phyloP scores from a whole-genome alignment of 64 coral and sea anemone species.

The Pocillopora damicornis region DNA sequence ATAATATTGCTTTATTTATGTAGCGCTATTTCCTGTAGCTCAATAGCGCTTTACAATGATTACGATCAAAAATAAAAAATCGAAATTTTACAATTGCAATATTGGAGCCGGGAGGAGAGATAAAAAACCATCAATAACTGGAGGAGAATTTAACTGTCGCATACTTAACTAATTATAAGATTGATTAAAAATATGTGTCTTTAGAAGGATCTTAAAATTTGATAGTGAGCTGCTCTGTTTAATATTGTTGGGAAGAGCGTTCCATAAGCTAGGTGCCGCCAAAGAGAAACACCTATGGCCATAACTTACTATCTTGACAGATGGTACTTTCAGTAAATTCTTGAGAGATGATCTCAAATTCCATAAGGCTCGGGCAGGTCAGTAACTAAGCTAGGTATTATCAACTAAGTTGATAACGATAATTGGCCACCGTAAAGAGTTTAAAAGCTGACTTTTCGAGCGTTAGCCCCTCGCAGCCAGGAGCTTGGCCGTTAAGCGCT shows the following conservation, averaged over 20 bases:
- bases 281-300: background rate
- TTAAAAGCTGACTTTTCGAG: too few relatives aligned
- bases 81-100: too few relatives aligned
- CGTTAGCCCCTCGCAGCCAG: background rate
- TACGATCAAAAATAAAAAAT: too few relatives aligned
- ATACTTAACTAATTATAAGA: background rate
- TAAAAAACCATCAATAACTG: too few relatives aligned
- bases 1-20: too few relatives aligned
- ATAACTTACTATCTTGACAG: background rate
- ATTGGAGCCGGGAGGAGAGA: too few relatives aligned
- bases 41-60: too few relatives aligned
- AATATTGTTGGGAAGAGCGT: background rate
- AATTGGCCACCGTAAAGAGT: too few relatives aligned
- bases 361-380: constrained; percentile 14
- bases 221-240: background rate
- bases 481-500: constrained; percentile 18
- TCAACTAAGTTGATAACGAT: too few relatives aligned
- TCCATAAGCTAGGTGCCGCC: background rate
- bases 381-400: background rate
- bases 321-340: background rate
- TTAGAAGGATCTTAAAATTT: background rate
- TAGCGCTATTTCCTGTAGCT: too few relatives aligned
- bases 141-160: too few relatives aligned
- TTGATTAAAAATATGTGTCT: background rate
- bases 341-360: background rate